phyloP scores from a whole-genome alignment of 2,797 vertebrate species.

The Sebastes diaconus region DNA sequence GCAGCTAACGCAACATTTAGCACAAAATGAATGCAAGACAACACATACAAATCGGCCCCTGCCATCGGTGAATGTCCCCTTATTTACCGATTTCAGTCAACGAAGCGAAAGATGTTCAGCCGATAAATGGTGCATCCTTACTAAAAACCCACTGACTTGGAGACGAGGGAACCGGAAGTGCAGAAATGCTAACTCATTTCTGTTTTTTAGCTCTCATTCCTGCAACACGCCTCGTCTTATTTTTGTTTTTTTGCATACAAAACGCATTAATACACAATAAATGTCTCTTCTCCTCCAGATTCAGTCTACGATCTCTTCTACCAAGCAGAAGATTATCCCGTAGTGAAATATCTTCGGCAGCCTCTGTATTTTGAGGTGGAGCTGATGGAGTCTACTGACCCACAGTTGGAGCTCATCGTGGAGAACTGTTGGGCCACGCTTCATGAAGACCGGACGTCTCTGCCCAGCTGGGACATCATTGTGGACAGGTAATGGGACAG shows the following conservation, averaged over 20 bases:
- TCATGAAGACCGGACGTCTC: conserved; percentile 56
- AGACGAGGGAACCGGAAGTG: too few species aligned
- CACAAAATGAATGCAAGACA: too few species aligned
- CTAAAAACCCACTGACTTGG: too few species aligned
- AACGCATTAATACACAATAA: not conserved
- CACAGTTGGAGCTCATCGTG: conserved; percentile 75
- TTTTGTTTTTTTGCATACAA: not conserved
- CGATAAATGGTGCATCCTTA: too few species aligned
- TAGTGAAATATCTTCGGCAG: conserved; percentile 70
- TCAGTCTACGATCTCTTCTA: conserved; percentile 70
- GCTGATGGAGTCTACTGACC: conserved; percentile 70
- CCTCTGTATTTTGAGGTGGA: conserved; percentile 82
- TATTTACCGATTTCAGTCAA: too few species aligned
- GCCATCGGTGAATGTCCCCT: too few species aligned
- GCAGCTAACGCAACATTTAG: too few species aligned
- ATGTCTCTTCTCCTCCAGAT: conserved; percentile 52
- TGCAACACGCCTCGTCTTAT: too few species aligned
- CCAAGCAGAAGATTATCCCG: conserved; percentile 72
- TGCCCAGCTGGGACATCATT: conserved; percentile 83
- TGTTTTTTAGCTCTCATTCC: too few species aligned
- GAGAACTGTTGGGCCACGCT: conserved; percentile 83
- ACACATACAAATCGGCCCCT: too few species aligned
- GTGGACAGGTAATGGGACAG: conserved; percentile 66
- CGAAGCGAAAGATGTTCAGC: too few species aligned
- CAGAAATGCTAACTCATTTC: too few species aligned